Base-by-base conservation (phyloP, 2,113 vertebrate genomes). In the Lampris incognitus region DNA sequence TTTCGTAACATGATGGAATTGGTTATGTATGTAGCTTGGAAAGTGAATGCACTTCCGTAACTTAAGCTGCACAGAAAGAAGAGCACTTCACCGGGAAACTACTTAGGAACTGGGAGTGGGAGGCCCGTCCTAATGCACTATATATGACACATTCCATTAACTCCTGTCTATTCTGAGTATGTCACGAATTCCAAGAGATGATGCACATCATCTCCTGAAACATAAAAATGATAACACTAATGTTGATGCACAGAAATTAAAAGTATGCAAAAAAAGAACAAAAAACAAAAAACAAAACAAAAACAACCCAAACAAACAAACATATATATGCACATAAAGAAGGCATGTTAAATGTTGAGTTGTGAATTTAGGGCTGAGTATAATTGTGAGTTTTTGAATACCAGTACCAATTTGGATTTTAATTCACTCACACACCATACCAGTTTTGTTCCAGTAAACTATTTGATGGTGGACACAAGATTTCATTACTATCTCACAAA, bases 1-100 rank as follows among this genome's bases (percentile, higher is more conserved):
- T 70, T 78, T 61, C 69, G 62, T 81, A 84, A 86, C 38, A 54
- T 11, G 46, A 8, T 42, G 52, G 62, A 56, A 72, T 62, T 36
- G 61, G 66, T 66, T 66, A 76, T 7, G 7, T 6, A 73, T 58
- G 59, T 42, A 10, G 37, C 59, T 9, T 42, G 42, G 59, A 62
- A 80, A 64, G 36, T 46, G 56, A 58, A 58, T 58, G 56, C 36
- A 58, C 56, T 58, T 39, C 5, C 56, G 39, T 36, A 54, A 54
- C 2, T 54, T 54, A 9, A 58, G 37, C 56, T 38, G 56, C 56
- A 58, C 39, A 58, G 37, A 38, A 9, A 38, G 56, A 38, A 62
- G 62, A 68, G 63, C 56, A 57, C 54, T 39, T 61, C 40, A 54
- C 48, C 3, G 6, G 63, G 55, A 66, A 82, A 66, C 3, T 40